Evolutionary conservation across 2,113 vertebrate genomes (phyloP), one percentile per base, ranked within the genome.

Genomic region (Albula glossodonta): DNA sequence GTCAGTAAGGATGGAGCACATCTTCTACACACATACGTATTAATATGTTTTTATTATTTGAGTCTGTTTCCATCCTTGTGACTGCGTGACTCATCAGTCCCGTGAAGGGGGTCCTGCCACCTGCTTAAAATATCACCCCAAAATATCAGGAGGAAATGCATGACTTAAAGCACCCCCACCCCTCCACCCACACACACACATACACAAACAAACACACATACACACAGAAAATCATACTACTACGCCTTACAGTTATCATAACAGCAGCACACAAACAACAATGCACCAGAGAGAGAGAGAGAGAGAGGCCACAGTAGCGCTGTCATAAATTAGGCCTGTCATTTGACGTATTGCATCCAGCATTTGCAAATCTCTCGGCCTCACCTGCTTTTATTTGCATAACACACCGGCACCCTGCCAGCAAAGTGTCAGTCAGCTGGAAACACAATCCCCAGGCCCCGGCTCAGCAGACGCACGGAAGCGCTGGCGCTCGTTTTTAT

Each of bases 301-400:
- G 31, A 41, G n/a, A 74, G 22, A 74, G 70, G 70, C 6, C 8
- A 10, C 10, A 31, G 70, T n/a, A 74, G 19, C 78, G 50, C 78
- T 15, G 11, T 12, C 12, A 79, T 17, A 49, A 50, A 79, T 79
- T 48, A 50, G 48, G 7, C 31, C 12, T 25, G 25, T 48, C n/a
- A 31, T 74, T 19, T 82, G 22, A 53, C 74, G 17, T 2, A 22
- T 31, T 15, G 15, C 41, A 50, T 85, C 22, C 41, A 25, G 51
- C 51, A n/a, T 49, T 11, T 17, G 53, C 77, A 79, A 60, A 51
- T 41, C 84, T 9, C 53, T 17, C 22, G 66, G 15, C 41, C 56
- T 51, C 52, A 82, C 80, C 79, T 82, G 80, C 15, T 31, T n/a
- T 49, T 56, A 85, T 85, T 79, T 79, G 84, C 52, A 79, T 79